Evolutionary conservation across 2,888 invertebrate genomes (phyloP).

Genomic region (Plusia festucae): DNA sequence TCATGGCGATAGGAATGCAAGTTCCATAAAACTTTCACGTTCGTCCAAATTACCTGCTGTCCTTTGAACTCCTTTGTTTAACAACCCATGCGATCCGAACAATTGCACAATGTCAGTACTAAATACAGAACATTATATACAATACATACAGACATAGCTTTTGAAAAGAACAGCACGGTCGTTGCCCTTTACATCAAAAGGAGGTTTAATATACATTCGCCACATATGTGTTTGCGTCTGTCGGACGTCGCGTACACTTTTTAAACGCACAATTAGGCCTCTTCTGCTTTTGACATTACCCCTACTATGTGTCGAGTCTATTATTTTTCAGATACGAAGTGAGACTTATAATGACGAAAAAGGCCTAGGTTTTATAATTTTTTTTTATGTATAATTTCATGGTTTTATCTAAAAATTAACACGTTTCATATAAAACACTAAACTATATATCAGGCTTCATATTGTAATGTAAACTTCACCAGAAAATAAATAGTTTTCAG

Average conservation of each 20-base stretch:
- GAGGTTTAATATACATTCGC: slow-evolving; percentile 54
- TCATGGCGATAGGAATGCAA: slow-evolving; percentile 8
- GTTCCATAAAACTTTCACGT: slow-evolving; percentile 32
- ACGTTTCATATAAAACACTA: too few species aligned
- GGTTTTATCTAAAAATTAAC: too few species aligned
- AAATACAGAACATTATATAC: slow-evolving; percentile 47
- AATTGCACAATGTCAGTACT: slow-evolving; percentile 48
- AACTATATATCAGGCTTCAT: too few species aligned
- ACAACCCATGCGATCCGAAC: slow-evolving; percentile 34
- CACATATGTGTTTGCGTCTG: slow-evolving; percentile 60
- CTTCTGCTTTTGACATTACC: slow-evolving; percentile 77
- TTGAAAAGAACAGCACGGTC: slow-evolving; percentile 57
- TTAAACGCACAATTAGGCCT: slow-evolving; percentile 81
- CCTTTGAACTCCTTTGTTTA: slow-evolving; percentile 49
- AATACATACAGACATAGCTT: slow-evolving; percentile 29
- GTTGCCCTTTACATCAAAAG: slow-evolving; percentile 70
- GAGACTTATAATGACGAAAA: background rate
- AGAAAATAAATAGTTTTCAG: too few species aligned
- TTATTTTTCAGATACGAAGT: background rate
- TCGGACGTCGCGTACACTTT: slow-evolving; percentile 71
- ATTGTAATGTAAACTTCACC: too few species aligned
- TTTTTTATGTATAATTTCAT: too few species aligned
- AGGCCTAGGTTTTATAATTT: too few species aligned
- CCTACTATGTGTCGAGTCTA: slow-evolving; percentile 59
- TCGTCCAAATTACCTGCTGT: slow-evolving; percentile 41